Conservation (phyloP, 2,797 vertebrate genomes). For the Erpetoichthys calabaricus region DNA sequence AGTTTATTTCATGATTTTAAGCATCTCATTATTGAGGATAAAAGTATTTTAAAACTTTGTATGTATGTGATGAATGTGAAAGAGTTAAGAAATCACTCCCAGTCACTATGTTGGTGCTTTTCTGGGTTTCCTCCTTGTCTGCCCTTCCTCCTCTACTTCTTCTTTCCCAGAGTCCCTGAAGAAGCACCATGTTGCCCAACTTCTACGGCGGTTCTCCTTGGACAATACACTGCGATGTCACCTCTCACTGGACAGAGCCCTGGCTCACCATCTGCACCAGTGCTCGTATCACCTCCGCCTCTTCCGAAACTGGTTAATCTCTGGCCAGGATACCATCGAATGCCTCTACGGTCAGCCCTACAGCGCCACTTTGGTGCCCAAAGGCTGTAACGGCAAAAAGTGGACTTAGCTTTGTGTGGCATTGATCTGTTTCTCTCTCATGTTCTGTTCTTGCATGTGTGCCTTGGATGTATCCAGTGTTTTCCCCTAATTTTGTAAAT, state of each 20-base stretch:
- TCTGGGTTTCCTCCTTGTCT: conserved; percentile 12
- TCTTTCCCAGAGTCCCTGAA: conserved; percentile 82
- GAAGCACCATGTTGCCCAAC: conserved; percentile 81
- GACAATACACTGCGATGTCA: conserved; percentile 67
- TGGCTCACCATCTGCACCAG: conserved; percentile 92
- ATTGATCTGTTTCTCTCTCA: conserved; percentile 22
- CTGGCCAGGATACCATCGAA: conserved; percentile 89
- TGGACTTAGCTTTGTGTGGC: conserved; percentile 24
- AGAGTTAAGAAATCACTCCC: too few species aligned
- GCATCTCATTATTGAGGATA: too few species aligned
- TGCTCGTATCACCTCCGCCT: conserved; percentile 97
- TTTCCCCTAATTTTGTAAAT: too few species aligned
- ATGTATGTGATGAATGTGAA: too few species aligned
- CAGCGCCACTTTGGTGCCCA: conserved; percentile 24
- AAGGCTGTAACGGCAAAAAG: conserved; percentile 17
- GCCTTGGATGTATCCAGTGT: too few species aligned
- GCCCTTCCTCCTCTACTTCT: conserved; percentile 38
- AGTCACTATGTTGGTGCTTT: too few species aligned
- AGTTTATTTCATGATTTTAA: too few species aligned
- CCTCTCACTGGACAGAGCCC: conserved; percentile 73
- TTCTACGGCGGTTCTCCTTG: conserved; percentile 80
- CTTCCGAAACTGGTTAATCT: conserved; percentile 96
- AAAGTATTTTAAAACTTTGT: too few species aligned
- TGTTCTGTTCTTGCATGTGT: not conserved
- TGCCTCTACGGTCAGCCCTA: conserved; percentile 88